A percentile compares a stretch with the other conserved stretches of the same genome.
phyloP scores from a whole-genome alignment of 2,113 vertebrate genomes.

The Neolamprologus kungweensis region DNA sequence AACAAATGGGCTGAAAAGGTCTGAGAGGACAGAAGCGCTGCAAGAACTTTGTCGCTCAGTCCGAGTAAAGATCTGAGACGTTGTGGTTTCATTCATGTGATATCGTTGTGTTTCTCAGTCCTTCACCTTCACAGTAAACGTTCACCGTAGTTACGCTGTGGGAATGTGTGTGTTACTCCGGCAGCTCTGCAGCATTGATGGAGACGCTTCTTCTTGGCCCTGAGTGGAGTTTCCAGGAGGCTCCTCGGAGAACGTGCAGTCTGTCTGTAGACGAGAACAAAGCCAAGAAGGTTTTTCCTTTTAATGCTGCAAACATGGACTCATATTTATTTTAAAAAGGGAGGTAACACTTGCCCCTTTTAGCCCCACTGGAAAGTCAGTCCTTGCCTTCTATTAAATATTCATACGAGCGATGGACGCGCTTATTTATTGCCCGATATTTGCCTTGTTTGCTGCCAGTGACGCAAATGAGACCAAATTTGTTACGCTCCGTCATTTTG shows the following conservation, averaged over 20 bases:
- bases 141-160: background rate
- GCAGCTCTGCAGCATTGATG: background rate
- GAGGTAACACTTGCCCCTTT: background rate
- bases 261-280: background rate
- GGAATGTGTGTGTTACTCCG: background rate
- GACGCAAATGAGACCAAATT: background rate
- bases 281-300: background rate
- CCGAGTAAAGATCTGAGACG: background rate
- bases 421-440: background rate
- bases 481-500: background rate
- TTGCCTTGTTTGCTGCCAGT: background rate
- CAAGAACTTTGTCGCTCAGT: background rate
- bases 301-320: background rate
- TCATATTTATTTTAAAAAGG: background rate
- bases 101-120: background rate
- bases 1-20: background rate
- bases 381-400: background rate
- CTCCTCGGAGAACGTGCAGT: background rate
- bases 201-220: background rate
- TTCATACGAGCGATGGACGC: accelerated
- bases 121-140: background rate
- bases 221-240: background rate
- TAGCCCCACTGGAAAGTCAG: accelerated
- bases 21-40: background rate
- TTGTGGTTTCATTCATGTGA: background rate